These are phyloP conservation scores for Drosophila pruinosa DNA, from an alignment of 1,140 invertebrate species.

Conservation along the genomic window DNA sequence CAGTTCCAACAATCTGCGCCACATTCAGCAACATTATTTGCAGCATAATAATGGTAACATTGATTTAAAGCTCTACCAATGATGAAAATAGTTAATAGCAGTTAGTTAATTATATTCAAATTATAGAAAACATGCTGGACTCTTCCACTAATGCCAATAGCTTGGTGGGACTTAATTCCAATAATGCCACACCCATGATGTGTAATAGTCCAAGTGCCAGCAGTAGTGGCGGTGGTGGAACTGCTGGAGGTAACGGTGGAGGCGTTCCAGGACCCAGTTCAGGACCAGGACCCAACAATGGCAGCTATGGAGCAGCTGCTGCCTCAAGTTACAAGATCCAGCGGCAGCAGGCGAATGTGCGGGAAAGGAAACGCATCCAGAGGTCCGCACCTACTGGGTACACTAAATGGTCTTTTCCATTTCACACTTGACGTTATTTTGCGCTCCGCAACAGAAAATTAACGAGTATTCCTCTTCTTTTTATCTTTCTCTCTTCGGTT, in stretches of 20 bases:
- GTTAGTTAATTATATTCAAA: not conserved
- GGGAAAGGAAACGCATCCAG: conserved; percentile 97
- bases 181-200: conserved; percentile 57
- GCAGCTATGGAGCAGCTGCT: conserved; percentile 71
- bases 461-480: conserved; percentile 36
- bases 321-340: conserved; percentile 93
- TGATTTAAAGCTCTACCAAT: not conserved
- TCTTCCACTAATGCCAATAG: conserved; percentile 67
- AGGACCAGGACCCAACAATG: conserved; percentile 22
- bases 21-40: conserved; percentile 82
- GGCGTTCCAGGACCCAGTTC: conserved; percentile 24
- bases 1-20: conserved; percentile 71
- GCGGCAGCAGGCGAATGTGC: conserved; percentile 94
- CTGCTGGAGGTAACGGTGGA: conserved; percentile 15
- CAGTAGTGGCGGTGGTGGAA: conserved; percentile 55
- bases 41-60: conserved; percentile 68
- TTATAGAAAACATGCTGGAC: conserved; percentile 67
- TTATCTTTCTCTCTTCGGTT: not conserved
- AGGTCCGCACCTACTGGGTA: conserved; percentile 93
- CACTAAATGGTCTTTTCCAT: conserved; percentile 83
- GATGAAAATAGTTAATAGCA: too few species aligned
- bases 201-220: conserved; percentile 76
- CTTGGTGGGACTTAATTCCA: conserved; percentile 50
- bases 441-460: conserved; percentile 9
- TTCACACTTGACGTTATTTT: conserved; percentile 45